Base-by-base conservation (phyloP, 35 echinoderm and acorn worm species). In the Lytechinus pictus region DNA sequence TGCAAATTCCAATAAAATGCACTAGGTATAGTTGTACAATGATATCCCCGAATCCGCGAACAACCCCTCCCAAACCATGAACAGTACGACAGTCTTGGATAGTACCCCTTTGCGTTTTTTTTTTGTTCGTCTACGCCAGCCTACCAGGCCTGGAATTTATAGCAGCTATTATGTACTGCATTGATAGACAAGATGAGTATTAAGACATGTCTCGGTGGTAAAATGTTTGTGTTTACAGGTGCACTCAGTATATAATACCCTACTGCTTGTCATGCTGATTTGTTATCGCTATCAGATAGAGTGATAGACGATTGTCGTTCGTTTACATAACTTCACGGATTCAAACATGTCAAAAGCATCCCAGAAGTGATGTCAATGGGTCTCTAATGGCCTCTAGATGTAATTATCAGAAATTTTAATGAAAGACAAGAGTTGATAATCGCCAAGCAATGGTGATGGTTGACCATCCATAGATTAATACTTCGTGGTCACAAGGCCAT, bases 291-390 rank as follows among this genome's bases (percentile, higher is more conserved):
- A 79, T 24, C 66, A 79, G 66, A 79, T 79, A n/a, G n/a, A n/a
- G n/a, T n/a, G n/a, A n/a, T n/a, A 79, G 66, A 79, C n/a, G 66
- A 79, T 79, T 79, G n/a, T 79, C 66, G 66, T 24, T 79, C 16
- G 66, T 79, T 79, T 24, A 79, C 66, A 79, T 79, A 79, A 79
- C 66, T 79, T 79, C 66, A 79, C 66, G 66, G n/a, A 79, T 79
- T 19, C 66, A 79, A 44, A 44, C 33, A 44, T 44, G 33, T 44
- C 33, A 44, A 79, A 24, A 79, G 66, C 56, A 58, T 9, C 56
- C 9, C 13, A 8, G 16, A 8, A 79, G 66, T 79, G 66, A 79
- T 79, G 16, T 5, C 16, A 79, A 24, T 24, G 66, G 66, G 66
- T 58, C 56, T 58, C 56, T 58, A 58, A 58, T 13, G 9, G 56